Base-by-base conservation (phyloP, 2,888 invertebrate species). In the Tinea pellionella region DNA sequence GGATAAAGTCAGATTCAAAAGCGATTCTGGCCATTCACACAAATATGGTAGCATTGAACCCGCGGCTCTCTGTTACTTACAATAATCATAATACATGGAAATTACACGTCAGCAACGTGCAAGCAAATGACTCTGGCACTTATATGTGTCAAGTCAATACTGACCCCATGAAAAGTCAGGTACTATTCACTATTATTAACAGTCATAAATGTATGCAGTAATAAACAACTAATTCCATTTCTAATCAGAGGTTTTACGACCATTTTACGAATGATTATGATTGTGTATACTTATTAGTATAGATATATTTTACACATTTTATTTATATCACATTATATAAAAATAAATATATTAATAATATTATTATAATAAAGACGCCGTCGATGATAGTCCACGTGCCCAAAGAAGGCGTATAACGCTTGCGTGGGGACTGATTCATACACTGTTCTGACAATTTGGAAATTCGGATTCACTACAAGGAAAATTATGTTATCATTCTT, bases 71-170 rank as follows among this genome's bases (percentile, higher is more conserved):
- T 61, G 96, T 96, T 70, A 94, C 95, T 63, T 96, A 96, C 88
- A 96, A 96, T 80, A 96, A 96, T 68, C 95, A 96, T 88, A 94
- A 96, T 81, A 95, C 96, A 68, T 97, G 96, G 96, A 95, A 95
- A 80, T 90, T 97, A 71, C 94, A 94, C 87, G 94, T 97, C 77
- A 92, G 92, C 72, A 95, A 95, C 77, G 96, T 96, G 64, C 95
- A 96, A 80, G 92, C 94, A 72, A 94, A 94, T 77, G 97, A 97
- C 85, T 94, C 94, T 30, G 97, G 97, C 69, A 94, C 94, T 59
- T 97, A 97, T 87, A 96, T 96, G 96, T 96, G 96, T 82, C 96
- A 96, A 85, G 93, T 96, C 71, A 96, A 96, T 84, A 96, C 96
- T 62, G 94, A 95, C 75, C 96, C 96, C 61, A 95, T 96, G 95